A percentile compares a stretch with the other conserved stretches of the same genome.
phyloP scores from a whole-genome alignment of 2,888 invertebrate species.

The Spicauda simplicius region DNA sequence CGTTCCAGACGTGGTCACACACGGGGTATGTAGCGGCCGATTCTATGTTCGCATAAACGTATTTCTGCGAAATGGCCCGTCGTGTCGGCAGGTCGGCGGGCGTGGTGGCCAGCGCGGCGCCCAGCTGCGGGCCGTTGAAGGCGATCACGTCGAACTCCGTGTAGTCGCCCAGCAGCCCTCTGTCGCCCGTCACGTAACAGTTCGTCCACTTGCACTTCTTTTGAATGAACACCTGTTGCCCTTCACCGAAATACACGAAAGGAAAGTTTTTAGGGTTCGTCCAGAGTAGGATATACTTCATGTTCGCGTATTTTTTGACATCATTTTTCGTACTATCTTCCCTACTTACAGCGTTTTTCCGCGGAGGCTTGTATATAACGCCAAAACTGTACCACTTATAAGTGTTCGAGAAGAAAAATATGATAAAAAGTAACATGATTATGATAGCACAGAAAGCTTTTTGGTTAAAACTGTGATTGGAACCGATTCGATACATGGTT shows the following conservation, averaged over 20 bases:
- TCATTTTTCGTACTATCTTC: neutral
- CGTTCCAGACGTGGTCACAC: slow-evolving; percentile 53
- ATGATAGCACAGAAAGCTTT: neutral
- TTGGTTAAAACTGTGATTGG: neutral
- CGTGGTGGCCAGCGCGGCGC: slow-evolving; percentile 35
- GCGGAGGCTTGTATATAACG: neutral
- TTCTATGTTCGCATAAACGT: slow-evolving; percentile 66
- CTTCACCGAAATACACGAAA: slow-evolving; percentile 59
- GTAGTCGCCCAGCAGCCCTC: slow-evolving; percentile 51
- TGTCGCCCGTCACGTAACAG: slow-evolving; percentile 64
- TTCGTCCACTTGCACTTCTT: slow-evolving; percentile 61
- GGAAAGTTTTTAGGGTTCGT: slow-evolving; percentile 56
- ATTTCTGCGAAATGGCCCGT: slow-evolving; percentile 59
- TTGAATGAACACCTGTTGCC: slow-evolving; percentile 54
- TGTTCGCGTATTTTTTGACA: slow-evolving; percentile 8
- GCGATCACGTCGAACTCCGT: slow-evolving; percentile 60
- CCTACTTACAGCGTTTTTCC: neutral
- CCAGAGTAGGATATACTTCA: slow-evolving; percentile 68
- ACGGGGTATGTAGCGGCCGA: slow-evolving; percentile 61
- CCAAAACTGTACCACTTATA: slow-evolving; percentile 4
- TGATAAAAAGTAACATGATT: slow-evolving; percentile 3
- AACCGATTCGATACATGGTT: slow-evolving; percentile 17
- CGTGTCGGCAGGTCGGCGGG: slow-evolving; percentile 51
- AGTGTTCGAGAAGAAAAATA: slow-evolving; percentile 16
- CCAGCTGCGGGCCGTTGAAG: slow-evolving; percentile 63